A percentile compares a stretch with the other conserved stretches of the same genome.
Conservation (phyloP, 2,797 vertebrate species). For the Poecilia gillii region DNA sequence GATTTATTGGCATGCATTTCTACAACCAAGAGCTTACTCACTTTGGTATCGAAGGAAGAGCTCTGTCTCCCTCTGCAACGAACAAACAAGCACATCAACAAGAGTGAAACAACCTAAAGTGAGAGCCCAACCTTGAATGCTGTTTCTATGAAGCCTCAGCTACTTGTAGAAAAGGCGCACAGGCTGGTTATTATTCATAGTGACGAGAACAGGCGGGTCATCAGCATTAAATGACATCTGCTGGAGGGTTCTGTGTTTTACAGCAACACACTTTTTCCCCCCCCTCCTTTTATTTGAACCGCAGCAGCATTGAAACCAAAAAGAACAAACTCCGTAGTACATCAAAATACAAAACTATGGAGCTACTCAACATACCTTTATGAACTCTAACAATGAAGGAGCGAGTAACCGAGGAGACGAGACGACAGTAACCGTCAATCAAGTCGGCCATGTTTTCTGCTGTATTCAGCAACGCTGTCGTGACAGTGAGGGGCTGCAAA, state of each 20-base stretch:
- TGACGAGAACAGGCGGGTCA: slow-evolving; percentile 33
- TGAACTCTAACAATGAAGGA: slow-evolving; percentile 95
- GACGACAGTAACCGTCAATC: slow-evolving; percentile 97
- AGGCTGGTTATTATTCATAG: slow-evolving; percentile 48
- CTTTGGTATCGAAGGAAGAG: slow-evolving; percentile 97
- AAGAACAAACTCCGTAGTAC: neutral
- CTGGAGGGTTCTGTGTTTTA: slow-evolving; percentile 9
- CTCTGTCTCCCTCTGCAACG: slow-evolving; percentile 93
- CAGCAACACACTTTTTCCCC: neutral
- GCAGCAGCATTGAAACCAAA: neutral
- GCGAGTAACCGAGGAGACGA: slow-evolving; percentile 88
- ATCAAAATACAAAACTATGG: neutral
- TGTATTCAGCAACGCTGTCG: slow-evolving; percentile 91
- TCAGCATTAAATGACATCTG: slow-evolving; percentile 7
- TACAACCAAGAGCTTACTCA: slow-evolving; percentile 77
- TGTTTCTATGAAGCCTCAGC: slow-evolving; percentile 16
- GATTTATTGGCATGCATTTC: too few relatives aligned
- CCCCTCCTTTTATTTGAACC: neutral
- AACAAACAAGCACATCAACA: slow-evolving; percentile 43
- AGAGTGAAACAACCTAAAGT: slow-evolving; percentile 6
- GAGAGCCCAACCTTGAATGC: slow-evolving; percentile 1
- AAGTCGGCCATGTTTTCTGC: slow-evolving; percentile 99
- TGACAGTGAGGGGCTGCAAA: slow-evolving; percentile 94
- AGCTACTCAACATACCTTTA: slow-evolving; percentile 85
- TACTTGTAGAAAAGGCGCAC: slow-evolving; percentile 50